Percentiles rank a stretch among this genome's conserved stretches.
Conservation (phyloP, 2,113 vertebrate species). For the Naja naja region DNA sequence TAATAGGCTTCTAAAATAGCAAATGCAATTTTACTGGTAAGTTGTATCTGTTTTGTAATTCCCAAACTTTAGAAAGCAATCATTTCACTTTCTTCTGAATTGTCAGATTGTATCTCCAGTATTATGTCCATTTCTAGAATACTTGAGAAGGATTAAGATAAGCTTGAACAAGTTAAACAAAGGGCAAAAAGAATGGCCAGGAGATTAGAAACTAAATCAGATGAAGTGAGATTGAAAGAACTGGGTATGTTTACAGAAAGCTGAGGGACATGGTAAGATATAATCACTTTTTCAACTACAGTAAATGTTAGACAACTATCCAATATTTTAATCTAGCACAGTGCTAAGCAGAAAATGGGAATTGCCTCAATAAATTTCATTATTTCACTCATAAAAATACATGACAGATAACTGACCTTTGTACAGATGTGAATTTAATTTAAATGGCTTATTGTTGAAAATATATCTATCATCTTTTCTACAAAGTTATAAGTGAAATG, state of each 20-base stretch:
- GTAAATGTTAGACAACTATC: background rate
- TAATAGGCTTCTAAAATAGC: background rate
- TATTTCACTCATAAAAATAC: background rate
- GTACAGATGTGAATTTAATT: slow-evolving; percentile 11
- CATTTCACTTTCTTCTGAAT: background rate
- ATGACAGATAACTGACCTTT: background rate
- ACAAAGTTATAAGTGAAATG: slow-evolving; percentile 33
- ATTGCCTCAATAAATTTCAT: background rate
- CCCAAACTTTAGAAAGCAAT: background rate
- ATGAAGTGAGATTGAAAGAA: background rate
- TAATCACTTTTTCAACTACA: background rate
- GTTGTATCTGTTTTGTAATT: background rate
- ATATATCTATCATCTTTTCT: slow-evolving; percentile 9
- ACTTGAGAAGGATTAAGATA: background rate
- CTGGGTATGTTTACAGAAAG: background rate
- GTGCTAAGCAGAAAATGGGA: background rate
- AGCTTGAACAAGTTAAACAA: background rate
- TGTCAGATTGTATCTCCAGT: background rate
- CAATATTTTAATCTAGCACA: background rate
- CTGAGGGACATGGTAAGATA: background rate
- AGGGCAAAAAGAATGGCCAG: background rate
- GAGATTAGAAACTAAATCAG: background rate
- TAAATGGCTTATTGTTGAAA: slow-evolving; percentile 22
- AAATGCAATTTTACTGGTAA: background rate
- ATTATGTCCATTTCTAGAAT: background rate